Evolutionary conservation across 2,888 invertebrate species (phyloP).

Genomic region (Drosophila anomalipes): DNA sequence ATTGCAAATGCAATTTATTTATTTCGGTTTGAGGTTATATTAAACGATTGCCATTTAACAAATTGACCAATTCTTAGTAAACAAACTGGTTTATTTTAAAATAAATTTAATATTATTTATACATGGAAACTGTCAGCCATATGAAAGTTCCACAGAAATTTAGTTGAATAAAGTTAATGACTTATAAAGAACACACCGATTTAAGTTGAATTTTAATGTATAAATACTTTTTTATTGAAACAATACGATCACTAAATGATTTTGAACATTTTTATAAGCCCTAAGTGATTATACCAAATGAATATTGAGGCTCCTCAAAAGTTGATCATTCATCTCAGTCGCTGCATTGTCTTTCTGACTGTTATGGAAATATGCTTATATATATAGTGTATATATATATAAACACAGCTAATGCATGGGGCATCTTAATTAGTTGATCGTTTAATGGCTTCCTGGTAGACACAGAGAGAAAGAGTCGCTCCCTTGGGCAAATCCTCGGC

Average conservation of each 20-base stretch:
- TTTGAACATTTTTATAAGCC: slow-evolving; percentile 1
- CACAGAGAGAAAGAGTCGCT: not conserved
- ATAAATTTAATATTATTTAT: not conserved
- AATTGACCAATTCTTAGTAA: slow-evolving; percentile 24
- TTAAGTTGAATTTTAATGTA: not conserved
- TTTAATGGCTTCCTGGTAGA: slow-evolving; percentile 76
- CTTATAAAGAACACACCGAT: not conserved
- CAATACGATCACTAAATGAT: slow-evolving; percentile 36
- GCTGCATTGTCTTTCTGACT: slow-evolving; percentile 20
- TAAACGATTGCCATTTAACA: slow-evolving; percentile 25
- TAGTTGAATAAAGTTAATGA: not conserved
- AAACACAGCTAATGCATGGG: slow-evolving; percentile 32
- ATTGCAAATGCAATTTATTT: slow-evolving; percentile 36
- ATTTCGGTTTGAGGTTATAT: slow-evolving; percentile 22
- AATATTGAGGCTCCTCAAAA: slow-evolving; percentile 18
- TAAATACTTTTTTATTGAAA: not conserved
- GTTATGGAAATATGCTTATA: not conserved
- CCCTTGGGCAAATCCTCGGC: slow-evolving; percentile 46
- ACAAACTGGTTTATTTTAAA: not conserved
- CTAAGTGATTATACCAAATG: slow-evolving; percentile 28
- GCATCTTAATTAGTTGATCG: slow-evolving; percentile 70
- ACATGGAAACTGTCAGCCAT: not conserved
- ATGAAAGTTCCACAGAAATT: not conserved
- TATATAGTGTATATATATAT: slow-evolving; percentile 5
- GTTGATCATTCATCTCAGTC: slow-evolving; percentile 23